phyloP scores from a whole-genome alignment of 2,113 vertebrate species.

The Zosterops hypoxanthus region DNA sequence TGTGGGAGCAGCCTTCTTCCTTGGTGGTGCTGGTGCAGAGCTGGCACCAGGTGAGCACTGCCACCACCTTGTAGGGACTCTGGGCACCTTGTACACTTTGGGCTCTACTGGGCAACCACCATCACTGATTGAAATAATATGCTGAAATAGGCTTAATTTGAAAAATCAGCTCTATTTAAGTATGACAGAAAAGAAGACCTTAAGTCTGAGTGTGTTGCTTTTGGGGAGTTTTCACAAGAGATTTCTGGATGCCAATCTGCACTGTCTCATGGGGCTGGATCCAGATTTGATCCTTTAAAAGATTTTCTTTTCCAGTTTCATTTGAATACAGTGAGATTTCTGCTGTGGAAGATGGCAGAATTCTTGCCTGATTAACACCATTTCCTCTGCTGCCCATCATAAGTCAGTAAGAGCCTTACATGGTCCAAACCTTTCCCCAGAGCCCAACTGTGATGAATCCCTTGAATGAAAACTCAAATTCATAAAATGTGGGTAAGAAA shows the following conservation, averaged over 20 bases:
- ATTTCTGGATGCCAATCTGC: not conserved
- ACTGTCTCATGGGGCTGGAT: not conserved
- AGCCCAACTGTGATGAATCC: not conserved
- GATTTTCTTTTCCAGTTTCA: not conserved
- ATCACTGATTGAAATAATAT: not conserved
- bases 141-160: not conserved
- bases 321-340: not conserved
- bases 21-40: not conserved
- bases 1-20: not conserved
- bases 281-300: not conserved
- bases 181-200: not conserved
- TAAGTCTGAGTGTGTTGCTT: not conserved
- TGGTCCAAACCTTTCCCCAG: not conserved
- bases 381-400: not conserved
- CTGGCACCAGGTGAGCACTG: not conserved
- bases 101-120: not conserved
- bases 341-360: not conserved
- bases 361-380: not conserved
- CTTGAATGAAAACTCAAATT: not conserved
- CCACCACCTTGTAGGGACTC: not conserved
- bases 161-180: not conserved
- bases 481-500: not conserved
- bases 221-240: not conserved
- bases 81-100: not conserved
- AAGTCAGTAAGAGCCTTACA: not conserved